Conservation (phyloP, 2,113 vertebrate genomes). For the Equus przewalskii region DNA sequence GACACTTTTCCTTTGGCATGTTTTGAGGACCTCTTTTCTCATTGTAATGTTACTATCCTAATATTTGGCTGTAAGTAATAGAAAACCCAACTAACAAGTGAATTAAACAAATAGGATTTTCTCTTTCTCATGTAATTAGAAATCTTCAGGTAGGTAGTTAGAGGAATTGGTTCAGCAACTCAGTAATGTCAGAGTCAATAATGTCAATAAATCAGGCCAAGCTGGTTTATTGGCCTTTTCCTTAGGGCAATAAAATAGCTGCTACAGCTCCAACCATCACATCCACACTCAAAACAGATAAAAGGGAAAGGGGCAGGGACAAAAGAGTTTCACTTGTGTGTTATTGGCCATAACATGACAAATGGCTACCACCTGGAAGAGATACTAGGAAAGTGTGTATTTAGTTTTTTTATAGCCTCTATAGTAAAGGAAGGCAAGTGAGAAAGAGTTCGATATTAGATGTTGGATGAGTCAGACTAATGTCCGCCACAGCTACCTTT, state of each 20-base stretch:
- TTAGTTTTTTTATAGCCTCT: background rate
- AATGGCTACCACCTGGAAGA: background rate
- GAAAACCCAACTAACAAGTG: background rate
- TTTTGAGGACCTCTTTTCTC: background rate
- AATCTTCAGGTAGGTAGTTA: background rate
- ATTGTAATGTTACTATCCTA: background rate
- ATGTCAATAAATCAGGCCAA: background rate
- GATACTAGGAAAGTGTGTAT: background rate
- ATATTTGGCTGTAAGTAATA: background rate
- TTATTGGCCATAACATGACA: background rate
- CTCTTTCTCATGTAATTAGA: background rate
- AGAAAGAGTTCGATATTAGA: background rate
- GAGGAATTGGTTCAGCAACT: background rate
- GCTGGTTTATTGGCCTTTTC: background rate
- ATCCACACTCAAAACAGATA: background rate
- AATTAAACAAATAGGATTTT: background rate
- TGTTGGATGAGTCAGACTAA: background rate
- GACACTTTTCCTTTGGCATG: background rate
- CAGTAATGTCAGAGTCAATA: background rate
- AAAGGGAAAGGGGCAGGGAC: background rate
- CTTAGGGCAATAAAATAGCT: background rate
- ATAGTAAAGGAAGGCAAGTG: background rate
- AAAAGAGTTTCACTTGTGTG: background rate
- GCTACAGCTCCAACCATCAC: background rate
- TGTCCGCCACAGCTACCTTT: background rate